Conservation (phyloP, 2,888 invertebrate species). For the Cyclophora punctaria region DNA sequence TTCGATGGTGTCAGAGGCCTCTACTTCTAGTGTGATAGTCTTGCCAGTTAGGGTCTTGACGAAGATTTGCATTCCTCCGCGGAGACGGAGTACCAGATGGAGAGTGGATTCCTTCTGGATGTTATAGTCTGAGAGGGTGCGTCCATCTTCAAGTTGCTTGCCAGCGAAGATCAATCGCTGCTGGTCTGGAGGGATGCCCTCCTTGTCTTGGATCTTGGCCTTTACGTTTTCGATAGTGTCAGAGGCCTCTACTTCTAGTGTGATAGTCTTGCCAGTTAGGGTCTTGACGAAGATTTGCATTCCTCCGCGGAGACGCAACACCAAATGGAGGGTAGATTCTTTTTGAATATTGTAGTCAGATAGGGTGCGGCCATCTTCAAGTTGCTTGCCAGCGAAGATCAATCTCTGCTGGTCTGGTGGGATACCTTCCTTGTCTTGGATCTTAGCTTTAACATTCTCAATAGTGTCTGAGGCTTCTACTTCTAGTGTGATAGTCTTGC, state of each 20-base stretch:
- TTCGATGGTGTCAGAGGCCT: conserved; percentile 47
- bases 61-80: conserved; percentile 56
- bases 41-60: conserved; percentile 50
- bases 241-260: conserved; percentile 49
- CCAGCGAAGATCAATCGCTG: conserved; percentile 57
- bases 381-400: conserved; percentile 52
- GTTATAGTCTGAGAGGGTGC: conserved; percentile 54
- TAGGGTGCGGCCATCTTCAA: conserved; percentile 51
- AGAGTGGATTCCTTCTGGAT: conserved; percentile 59
- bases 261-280: conserved; percentile 55
- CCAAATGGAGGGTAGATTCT: conserved; percentile 49
- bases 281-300: conserved; percentile 62
- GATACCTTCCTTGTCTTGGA: conserved; percentile 55
- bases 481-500: conserved; percentile 47
- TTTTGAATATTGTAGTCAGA: conserved; percentile 58
- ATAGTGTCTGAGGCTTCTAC: conserved; percentile 53
- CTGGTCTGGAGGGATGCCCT: conserved; percentile 58
- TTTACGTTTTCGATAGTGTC: conserved; percentile 60
- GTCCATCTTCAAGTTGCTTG: conserved; percentile 55
- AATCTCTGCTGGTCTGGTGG: conserved; percentile 54
- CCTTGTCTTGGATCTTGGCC: conserved; percentile 57
- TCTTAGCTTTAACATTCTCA: conserved; percentile 55
- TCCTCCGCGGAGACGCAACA: conserved; percentile 48
- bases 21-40: conserved; percentile 49
- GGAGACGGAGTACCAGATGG: conserved; percentile 49